Base-by-base conservation (phyloP, 2,888 invertebrate genomes). In the Pyrocoelia pectoralis region DNA sequence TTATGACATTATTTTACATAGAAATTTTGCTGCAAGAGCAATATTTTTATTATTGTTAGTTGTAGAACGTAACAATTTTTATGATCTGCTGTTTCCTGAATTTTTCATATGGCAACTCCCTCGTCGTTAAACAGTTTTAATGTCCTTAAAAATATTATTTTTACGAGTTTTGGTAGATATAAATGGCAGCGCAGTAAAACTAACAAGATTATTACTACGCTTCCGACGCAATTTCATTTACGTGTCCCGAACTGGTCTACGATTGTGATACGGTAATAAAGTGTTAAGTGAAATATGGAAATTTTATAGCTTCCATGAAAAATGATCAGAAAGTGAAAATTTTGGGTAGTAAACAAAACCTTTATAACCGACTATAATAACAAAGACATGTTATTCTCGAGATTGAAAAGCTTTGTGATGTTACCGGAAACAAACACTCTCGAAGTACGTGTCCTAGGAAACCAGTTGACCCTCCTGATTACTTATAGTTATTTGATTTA, bases 201-300 rank as follows among this genome's bases (percentile, higher is more conserved):
- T 63, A 63, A 63, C 63, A 63, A 59, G 63, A 58, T 63, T 63
- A 59, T 63, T 62, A 57, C 60, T 62, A 57, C 60, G 33, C 48
- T 60, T 60, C 60, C 49, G 49, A n/a, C 17, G 33, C 54, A 55
- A 60, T 50, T 59, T 59, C 49, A 50, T 54, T 49, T 46, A 60
- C 63, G 63, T 51, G 41, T 58, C 33, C 46, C 38, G 18, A 33
- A 33, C 46, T 41, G 38, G 52, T 49, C 63, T 19, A 10, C 63
- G 58, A 58, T 63, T 63, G 50, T 50, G 50, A 58, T 54, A 49
- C 43, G 43, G 62, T 51, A 63, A 55, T 63, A 55, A 58, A 63
- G 58, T 51, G 50, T 46, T 53, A 63, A 58, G 58, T 55, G 58
- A 62, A 63, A 55, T 58, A 63, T 63, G 58, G 58, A 63, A 46